Percentiles rank a stretch among this genome's conserved stretches.
Conservation (phyloP, 2,888 invertebrate species). For the Chrysopilus asiliformis region DNA sequence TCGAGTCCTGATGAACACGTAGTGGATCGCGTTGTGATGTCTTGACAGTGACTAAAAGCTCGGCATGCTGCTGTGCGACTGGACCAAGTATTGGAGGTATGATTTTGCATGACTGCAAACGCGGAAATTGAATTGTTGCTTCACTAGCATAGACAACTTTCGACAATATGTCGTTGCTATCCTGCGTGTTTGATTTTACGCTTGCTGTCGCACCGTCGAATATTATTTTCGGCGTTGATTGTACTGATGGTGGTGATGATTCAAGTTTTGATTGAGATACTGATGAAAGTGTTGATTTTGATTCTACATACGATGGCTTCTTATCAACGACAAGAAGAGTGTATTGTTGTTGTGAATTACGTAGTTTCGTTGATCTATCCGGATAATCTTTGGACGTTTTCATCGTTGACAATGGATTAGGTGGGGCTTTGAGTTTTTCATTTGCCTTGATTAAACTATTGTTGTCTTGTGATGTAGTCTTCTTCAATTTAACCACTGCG, state of each 20-base stretch:
- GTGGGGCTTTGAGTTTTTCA: background rate
- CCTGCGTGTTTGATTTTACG: too few relatives aligned
- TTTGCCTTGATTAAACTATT: too few relatives aligned
- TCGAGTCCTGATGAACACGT: conserved; percentile 11
- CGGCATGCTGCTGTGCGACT: conserved; percentile 29
- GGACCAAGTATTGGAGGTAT: conserved; percentile 30
- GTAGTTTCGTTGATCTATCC: too few relatives aligned
- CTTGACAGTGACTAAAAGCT: conserved; percentile 29
- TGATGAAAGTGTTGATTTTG: too few relatives aligned
- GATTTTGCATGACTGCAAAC: conserved; percentile 30
- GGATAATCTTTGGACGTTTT: too few relatives aligned
- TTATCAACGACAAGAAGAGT: background rate
- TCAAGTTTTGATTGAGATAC: too few relatives aligned
- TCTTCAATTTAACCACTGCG: conserved; percentile 34
- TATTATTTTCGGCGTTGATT: too few relatives aligned
- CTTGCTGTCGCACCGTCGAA: too few relatives aligned
- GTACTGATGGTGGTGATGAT: too few relatives aligned
- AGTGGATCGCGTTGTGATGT: conserved; percentile 7
- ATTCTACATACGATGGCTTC: too few relatives aligned
- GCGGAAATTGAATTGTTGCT: conserved; percentile 25
- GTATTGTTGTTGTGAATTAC: background rate
- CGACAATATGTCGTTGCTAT: background rate
- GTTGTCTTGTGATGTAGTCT: conserved; percentile 32
- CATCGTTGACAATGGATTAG: background rate
- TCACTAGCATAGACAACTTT: conserved; percentile 26